These are phyloP conservation scores for Theropithecus gelada DNA, from an alignment of 2,113 vertebrate species.

Conservation along the genomic window DNA sequence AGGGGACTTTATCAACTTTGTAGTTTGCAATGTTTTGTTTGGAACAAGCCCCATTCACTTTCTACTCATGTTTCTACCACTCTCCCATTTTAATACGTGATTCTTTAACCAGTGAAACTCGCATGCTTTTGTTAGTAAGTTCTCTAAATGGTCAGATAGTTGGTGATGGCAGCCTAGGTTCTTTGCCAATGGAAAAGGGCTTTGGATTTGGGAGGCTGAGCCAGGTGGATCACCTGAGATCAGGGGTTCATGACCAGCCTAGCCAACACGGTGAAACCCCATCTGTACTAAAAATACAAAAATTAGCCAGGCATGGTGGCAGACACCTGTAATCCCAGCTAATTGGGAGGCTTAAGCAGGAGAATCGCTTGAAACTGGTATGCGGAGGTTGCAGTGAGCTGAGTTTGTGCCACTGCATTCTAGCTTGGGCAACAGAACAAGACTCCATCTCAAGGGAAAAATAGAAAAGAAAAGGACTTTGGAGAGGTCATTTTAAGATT, in stretches of 20 bases:
- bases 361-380: too few species aligned
- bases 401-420: too few species aligned
- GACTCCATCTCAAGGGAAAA: too few species aligned
- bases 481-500: background rate
- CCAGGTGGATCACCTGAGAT: too few species aligned
- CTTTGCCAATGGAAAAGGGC: background rate
- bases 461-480: background rate
- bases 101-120: background rate
- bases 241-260: too few species aligned
- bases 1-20: background rate
- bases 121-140: background rate
- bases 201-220: background rate
- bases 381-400: too few species aligned
- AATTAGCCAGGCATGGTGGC: too few species aligned
- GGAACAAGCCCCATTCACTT: background rate
- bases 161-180: background rate
- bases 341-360: too few species aligned
- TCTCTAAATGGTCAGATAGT: background rate
- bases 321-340: too few species aligned
- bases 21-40: slow-evolving; percentile 34
- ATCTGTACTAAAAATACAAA: too few species aligned
- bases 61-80: background rate
- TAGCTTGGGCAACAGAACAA: too few species aligned
- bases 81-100: background rate
- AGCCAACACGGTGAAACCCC: too few species aligned